These are phyloP conservation scores for Hemicentrotus pulcherrimus DNA, from an alignment of 35 echinoderm and acorn worm species.

Conservation along the genomic window DNA sequence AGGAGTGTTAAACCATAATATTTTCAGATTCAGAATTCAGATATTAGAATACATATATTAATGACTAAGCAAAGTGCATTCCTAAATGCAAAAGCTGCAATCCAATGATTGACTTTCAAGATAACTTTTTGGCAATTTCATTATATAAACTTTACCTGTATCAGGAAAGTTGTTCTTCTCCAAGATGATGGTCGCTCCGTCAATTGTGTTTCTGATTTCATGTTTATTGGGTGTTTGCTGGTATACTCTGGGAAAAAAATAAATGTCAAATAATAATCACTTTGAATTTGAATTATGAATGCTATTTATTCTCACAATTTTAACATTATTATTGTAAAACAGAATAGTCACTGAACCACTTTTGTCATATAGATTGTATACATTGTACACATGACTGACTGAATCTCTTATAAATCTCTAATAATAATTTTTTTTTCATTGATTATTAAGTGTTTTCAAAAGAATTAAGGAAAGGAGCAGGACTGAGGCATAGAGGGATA, in stretches of 20 bases:
- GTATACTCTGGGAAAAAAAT: constrained; percentile 72
- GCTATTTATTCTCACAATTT: neutral
- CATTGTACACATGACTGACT: neutral
- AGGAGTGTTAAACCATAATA: no score
- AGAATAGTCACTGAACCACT: neutral
- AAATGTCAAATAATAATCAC: neutral
- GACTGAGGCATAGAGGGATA: no score
- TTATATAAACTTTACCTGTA: constrained; percentile 56
- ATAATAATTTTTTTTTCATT: neutral
- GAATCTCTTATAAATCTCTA: neutral
- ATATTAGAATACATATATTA: neutral
- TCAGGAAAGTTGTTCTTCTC: constrained; percentile 93
- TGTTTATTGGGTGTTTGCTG: constrained; percentile 81
- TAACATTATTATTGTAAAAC: neutral
- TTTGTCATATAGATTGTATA: neutral
- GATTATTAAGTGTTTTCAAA: neutral
- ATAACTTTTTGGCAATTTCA: no score
- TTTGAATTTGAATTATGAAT: neutral
- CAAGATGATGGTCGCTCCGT: constrained; percentile 65
- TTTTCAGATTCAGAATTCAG: no score
- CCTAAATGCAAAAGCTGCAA: neutral
- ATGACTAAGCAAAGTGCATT: neutral
- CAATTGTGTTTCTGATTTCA: constrained; percentile 64
- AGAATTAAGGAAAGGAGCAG: no score
- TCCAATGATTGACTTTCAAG: no score